Conservation (phyloP, 2,797 vertebrate species). For the Anguilla obscura region DNA sequence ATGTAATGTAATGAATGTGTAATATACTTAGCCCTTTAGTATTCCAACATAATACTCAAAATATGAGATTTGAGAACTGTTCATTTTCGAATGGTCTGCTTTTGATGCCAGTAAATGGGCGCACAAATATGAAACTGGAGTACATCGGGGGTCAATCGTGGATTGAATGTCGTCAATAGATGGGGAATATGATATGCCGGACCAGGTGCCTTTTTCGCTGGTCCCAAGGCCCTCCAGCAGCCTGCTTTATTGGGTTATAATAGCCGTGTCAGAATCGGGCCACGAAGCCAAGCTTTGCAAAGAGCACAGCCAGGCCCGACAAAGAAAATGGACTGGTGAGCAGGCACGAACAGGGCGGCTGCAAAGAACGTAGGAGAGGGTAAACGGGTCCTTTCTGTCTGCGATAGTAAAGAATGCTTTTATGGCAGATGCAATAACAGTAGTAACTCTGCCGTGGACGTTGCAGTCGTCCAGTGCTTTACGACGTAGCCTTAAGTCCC, state of each 20-base stretch:
- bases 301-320: not conserved
- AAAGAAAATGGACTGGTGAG: not conserved
- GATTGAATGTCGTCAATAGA: constrained; percentile 38
- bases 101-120: constrained; percentile 16
- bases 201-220: constrained; percentile 57
- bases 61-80: constrained; percentile 1
- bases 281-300: constrained; percentile 20
- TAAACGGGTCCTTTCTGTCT: constrained; percentile 63
- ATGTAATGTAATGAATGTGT: not conserved
- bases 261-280: constrained; percentile 17
- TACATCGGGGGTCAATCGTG: constrained; percentile 22
- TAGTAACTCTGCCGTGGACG: constrained; percentile 69
- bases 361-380: constrained; percentile 53
- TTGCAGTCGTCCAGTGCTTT: constrained; percentile 52
- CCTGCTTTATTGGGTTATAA: constrained; percentile 51
- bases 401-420: constrained; percentile 62
- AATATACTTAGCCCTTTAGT: not conserved
- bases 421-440: constrained; percentile 68
- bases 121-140: constrained; percentile 24
- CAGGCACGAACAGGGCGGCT: constrained; percentile 17
- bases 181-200: constrained; percentile 49
- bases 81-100: constrained; percentile 4
- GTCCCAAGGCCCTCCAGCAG: constrained; percentile 46
- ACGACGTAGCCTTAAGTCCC: constrained; percentile 53
- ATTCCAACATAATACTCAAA: not conserved